Evolutionary conservation across 2,797 vertebrate species (phyloP).

Genomic region (Echeneis naucrates): DNA sequence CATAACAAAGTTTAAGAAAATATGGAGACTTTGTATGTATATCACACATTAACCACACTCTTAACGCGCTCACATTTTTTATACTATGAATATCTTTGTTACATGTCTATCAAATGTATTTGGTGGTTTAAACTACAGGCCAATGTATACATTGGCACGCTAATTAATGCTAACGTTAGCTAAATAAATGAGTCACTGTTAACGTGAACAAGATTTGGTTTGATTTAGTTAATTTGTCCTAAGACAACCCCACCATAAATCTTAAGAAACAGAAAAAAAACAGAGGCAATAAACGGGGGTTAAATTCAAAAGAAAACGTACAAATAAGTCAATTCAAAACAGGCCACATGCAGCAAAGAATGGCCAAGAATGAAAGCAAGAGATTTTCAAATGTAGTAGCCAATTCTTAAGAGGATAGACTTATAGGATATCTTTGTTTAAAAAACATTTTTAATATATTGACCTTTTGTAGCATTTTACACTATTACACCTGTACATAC

Average conservation of each 20-base stretch:
- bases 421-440: too few relatives aligned
- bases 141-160: background rate
- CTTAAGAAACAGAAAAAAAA: background rate
- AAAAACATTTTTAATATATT: too few relatives aligned
- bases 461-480: too few relatives aligned
- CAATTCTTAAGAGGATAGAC: too few relatives aligned
- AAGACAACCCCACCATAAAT: background rate
- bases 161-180: constrained; percentile 30
- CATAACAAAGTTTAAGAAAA: background rate
- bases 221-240: background rate
- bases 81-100: background rate
- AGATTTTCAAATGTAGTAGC: background rate
- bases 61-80: accelerated
- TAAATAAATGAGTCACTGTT: constrained; percentile 10
- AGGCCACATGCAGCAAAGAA: background rate
- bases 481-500: too few relatives aligned
- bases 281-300: background rate
- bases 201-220: background rate
- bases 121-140: accelerated
- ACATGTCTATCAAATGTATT: accelerated
- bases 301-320: background rate
- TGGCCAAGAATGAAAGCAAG: background rate
- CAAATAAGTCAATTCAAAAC: background rate
- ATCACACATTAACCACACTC: too few relatives aligned
- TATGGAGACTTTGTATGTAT: background rate